These are phyloP conservation scores for Sebastes minor DNA, from an alignment of 2,797 vertebrate genomes.

Conservation along the genomic window DNA sequence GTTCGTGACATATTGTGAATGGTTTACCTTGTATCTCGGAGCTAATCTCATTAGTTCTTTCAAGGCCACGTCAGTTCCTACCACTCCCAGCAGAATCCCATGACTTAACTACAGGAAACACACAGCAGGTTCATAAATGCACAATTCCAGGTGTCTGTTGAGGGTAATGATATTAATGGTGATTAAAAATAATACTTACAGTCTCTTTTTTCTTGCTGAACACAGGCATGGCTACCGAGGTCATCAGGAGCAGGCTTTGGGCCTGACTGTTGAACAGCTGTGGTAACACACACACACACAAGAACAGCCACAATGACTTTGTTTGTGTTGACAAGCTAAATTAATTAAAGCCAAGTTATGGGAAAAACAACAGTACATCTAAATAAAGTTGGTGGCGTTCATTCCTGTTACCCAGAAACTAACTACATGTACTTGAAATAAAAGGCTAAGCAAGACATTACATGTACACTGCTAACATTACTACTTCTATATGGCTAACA, in stretches of 20 bases:
- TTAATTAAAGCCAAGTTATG: neutral
- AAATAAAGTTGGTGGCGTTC: neutral
- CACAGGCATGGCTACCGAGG: constrained; percentile 96
- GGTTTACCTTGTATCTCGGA: constrained; percentile 91
- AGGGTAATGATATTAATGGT: neutral
- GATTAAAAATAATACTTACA: constrained; percentile 74
- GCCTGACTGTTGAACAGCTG: constrained; percentile 91
- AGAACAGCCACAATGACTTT: neutral
- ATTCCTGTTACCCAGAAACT: neutral
- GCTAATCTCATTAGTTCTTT: constrained; percentile 93
- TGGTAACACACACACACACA: neutral
- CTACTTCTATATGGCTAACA: neutral
- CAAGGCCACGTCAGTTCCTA: constrained; percentile 93
- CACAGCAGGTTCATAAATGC: neutral
- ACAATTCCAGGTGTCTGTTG: neutral
- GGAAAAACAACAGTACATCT: neutral
- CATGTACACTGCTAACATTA: neutral
- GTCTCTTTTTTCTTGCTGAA: constrained; percentile 98
- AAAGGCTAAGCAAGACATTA: neutral
- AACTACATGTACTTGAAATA: neutral
- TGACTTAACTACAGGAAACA: constrained; percentile 86
- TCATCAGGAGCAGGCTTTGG: constrained; percentile 91
- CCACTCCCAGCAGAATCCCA: constrained; percentile 94
- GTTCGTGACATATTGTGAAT: neutral
- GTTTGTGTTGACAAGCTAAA: neutral